phyloP scores from a whole-genome alignment of 2,797 vertebrate species.

The Esox lucius region DNA sequence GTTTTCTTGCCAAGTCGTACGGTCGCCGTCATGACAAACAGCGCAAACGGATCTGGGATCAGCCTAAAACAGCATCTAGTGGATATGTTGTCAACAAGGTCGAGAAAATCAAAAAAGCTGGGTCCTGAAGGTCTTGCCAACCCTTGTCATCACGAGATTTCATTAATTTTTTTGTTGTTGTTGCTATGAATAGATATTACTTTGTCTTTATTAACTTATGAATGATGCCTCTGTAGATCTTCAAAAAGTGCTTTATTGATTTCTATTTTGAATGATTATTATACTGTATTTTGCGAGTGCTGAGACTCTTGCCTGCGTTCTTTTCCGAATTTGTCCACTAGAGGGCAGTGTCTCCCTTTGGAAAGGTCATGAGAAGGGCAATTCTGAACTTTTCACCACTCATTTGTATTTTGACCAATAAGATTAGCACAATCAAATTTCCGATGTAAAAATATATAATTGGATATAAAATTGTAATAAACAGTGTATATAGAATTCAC shows the following conservation, averaged over 20 bases:
- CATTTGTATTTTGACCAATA: slow-evolving; percentile 20
- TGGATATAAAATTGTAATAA: no score
- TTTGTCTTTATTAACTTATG: slow-evolving; percentile 70
- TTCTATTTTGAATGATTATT: slow-evolving; percentile 31
- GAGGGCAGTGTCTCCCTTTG: slow-evolving; percentile 67
- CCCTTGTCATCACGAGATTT: slow-evolving; percentile 44
- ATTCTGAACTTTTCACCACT: no score
- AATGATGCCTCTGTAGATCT: slow-evolving; percentile 59
- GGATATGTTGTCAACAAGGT: not conserved
- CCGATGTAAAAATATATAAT: no score
- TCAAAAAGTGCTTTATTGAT: slow-evolving; percentile 57
- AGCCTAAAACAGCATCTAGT: not conserved
- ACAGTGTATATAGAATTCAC: no score
- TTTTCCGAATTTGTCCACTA: slow-evolving; percentile 59
- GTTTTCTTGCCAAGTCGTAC: not conserved
- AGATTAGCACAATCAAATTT: no score
- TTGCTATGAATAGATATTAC: slow-evolving; percentile 54
- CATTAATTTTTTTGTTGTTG: slow-evolving; percentile 28
- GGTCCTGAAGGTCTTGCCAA: slow-evolving; percentile 47
- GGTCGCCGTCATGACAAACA: not conserved
- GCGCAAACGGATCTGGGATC: not conserved
- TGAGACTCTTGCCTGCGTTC: slow-evolving; percentile 36
- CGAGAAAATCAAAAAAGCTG: no score
- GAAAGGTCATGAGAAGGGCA: slow-evolving; percentile 19
- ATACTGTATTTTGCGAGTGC: slow-evolving; percentile 44